Conservation (phyloP, 2,113 vertebrate species). For the Lasiurus cinereus region DNA sequence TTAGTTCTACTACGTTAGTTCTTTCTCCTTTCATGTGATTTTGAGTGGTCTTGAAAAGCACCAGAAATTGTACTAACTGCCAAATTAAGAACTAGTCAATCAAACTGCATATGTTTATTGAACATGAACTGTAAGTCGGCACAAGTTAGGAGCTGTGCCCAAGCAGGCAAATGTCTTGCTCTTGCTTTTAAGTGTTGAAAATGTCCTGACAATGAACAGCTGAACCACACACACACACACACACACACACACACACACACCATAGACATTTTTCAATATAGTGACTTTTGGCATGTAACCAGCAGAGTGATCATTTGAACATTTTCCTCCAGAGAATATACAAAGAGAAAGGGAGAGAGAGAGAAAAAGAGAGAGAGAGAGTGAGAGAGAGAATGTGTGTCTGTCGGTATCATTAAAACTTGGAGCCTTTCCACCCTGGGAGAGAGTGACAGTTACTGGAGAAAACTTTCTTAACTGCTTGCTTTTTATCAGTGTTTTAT, state of each 20-base stretch:
- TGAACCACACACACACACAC: not conserved
- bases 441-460: not conserved
- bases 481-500: conserved; percentile 55
- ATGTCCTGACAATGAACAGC: not conserved
- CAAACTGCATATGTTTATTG: not conserved
- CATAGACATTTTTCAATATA: not conserved
- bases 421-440: not conserved
- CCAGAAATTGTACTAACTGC: not conserved
- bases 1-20: rapidly evolving
- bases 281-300: not conserved
- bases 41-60: not conserved
- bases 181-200: not conserved
- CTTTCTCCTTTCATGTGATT: not conserved
- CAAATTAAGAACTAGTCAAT: not conserved
- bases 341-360: not conserved
- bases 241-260: too few relatives aligned
- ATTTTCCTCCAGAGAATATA: not conserved
- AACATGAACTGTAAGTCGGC: not conserved
- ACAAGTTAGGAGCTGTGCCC: not conserved
- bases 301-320: not conserved
- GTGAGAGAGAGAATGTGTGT: too few relatives aligned
- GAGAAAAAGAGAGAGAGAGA: not conserved
- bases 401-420: not conserved
- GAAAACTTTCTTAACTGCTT: conserved; percentile 40
- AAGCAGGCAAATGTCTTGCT: not conserved